Evolutionary conservation across 2,797 vertebrate species (phyloP).

Genomic region (Microctenopoma lineatum): DNA sequence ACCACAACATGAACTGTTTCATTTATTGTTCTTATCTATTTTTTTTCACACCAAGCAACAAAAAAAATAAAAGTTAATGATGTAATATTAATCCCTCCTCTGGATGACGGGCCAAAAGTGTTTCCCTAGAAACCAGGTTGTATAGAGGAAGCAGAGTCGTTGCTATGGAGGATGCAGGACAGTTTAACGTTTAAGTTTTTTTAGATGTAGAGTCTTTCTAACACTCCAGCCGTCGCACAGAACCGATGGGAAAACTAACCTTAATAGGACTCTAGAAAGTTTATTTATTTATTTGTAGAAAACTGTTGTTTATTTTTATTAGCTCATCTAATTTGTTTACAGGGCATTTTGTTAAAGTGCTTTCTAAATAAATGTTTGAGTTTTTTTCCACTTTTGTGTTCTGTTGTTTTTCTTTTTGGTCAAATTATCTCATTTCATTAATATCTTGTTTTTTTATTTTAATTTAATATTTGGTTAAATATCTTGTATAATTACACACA

Average conservation of each 20-base stretch:
- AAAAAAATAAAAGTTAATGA: conserved; percentile 4
- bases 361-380: conserved; percentile 72
- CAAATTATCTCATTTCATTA: conserved; percentile 3
- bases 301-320: conserved; percentile 50
- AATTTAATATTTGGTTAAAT: not conserved
- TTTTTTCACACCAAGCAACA: not conserved
- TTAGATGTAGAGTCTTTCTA: conserved; percentile 66
- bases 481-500: not conserved
- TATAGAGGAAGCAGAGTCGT: not conserved
- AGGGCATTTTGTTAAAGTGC: conserved; percentile 71
- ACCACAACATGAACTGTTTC: conserved; percentile 10
- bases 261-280: conserved; percentile 64
- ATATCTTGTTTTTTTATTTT: not conserved
- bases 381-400: conserved; percentile 60
- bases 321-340: conserved; percentile 74
- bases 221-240: conserved; percentile 65
- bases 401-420: conserved; percentile 26
- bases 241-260: conserved; percentile 65
- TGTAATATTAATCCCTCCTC: not conserved
- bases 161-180: conserved; percentile 27
- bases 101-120: conserved; percentile 34
- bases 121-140: not conserved
- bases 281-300: conserved; percentile 85
- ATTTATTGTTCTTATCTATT: conserved; percentile 23
- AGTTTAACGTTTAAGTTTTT: conserved; percentile 39